phyloP scores from a whole-genome alignment of 2,797 vertebrate genomes.

The Melopsittacus undulatus region DNA sequence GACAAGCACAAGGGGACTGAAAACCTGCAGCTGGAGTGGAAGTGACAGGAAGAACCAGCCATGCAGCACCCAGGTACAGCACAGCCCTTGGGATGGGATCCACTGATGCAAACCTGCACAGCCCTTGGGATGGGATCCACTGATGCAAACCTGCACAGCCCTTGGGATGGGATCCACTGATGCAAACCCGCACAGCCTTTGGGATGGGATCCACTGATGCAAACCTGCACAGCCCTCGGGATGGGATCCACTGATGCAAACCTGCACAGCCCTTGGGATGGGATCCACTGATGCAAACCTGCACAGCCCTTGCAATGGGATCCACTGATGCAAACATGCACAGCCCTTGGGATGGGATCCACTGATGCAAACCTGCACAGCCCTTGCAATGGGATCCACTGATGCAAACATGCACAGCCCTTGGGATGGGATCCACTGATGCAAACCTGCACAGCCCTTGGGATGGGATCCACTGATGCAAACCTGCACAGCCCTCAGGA shows the following conservation, averaged over 20 bases:
- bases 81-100: fast-evolving
- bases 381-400: too few relatives aligned
- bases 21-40: fast-evolving
- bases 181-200: not conserved
- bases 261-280: not conserved
- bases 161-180: not conserved
- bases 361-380: not conserved
- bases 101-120: too few relatives aligned
- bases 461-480: too few relatives aligned
- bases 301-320: not conserved
- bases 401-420: not conserved
- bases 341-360: not conserved
- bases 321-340: not conserved
- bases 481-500: too few relatives aligned
- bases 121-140: not conserved
- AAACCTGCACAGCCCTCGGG: not conserved
- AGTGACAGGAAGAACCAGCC: fast-evolving
- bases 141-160: not conserved
- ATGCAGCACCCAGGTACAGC: not conserved
- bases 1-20: not conserved
- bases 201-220: not conserved
- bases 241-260: not conserved
- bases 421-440: too few relatives aligned
- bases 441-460: not conserved
- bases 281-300: not conserved